Percentiles rank a stretch among this genome's conserved stretches.
phyloP scores from a whole-genome alignment of 1,140 invertebrate species.

The Sycophila sp. region DNA sequence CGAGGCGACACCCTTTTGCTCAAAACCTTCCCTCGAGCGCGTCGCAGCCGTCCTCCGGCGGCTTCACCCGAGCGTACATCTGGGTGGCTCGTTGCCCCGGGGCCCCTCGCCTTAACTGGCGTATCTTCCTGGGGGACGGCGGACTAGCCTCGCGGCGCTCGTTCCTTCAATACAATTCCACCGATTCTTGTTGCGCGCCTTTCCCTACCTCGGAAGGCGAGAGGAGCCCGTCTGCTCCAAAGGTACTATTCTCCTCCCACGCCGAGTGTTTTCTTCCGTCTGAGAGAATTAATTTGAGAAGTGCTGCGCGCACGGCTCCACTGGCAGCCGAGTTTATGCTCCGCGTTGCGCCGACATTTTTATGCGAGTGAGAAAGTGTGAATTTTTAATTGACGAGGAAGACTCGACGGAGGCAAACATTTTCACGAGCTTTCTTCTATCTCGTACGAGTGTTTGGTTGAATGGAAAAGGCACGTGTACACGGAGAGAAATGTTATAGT shows the following conservation, averaged over 20 bases:
- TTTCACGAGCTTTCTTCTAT: no score
- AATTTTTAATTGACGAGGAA: no score
- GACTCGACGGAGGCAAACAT: no score
- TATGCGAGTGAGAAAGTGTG: no score
- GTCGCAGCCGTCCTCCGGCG: not conserved
- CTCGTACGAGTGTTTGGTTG: no score
- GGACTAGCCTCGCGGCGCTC: constrained; percentile 7
- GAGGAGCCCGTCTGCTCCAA: no score
- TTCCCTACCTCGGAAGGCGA: not conserved
- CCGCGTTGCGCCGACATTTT: no score
- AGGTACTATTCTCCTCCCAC: not conserved
- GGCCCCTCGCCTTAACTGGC: not conserved
- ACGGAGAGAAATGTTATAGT: no score
- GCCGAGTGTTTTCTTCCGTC: constrained; percentile 1
- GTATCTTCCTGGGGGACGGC: not conserved
- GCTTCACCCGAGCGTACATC: not conserved
- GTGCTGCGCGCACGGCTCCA: not conserved
- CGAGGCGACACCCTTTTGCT: constrained; percentile 26
- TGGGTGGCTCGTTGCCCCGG: no score
- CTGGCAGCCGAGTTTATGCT: no score
- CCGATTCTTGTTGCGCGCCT: not conserved
- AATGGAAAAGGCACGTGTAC: no score
- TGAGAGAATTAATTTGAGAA: constrained; percentile 23
- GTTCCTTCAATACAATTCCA: constrained; percentile 35
- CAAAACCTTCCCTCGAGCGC: constrained; percentile 21